Percentiles rank a stretch among this genome's conserved stretches.
Evolutionary conservation across 2,797 vertebrate species (phyloP).

Genomic region (Australoheros facetus): DNA sequence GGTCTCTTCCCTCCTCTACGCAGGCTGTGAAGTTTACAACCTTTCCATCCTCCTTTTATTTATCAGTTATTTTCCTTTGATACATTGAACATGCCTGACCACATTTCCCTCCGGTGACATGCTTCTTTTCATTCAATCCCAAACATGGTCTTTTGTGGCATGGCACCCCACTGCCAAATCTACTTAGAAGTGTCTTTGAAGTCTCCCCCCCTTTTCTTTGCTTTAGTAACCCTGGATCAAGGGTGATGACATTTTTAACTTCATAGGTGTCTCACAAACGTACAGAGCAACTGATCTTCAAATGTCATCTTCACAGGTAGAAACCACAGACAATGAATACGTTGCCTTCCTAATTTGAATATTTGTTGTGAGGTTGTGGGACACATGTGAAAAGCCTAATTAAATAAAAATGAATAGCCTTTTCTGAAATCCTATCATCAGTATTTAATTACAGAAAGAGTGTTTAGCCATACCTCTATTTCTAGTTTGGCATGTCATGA

Average conservation of each 20-base stretch:
- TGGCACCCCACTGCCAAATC: conserved; percentile 68
- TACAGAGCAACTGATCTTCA: conserved; percentile 5
- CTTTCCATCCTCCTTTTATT: conserved; percentile 78
- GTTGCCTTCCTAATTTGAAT: not conserved
- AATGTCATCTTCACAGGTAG: not conserved
- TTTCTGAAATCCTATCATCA: conserved; percentile 41
- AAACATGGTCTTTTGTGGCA: conserved; percentile 73
- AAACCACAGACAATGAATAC: conserved; percentile 7
- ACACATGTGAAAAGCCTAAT: not conserved
- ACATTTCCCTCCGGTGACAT: conserved; percentile 78
- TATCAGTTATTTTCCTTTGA: conserved; percentile 74
- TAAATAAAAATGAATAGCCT: conserved; percentile 5
- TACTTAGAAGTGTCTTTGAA: conserved; percentile 75
- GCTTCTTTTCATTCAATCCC: conserved; percentile 69
- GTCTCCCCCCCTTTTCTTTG: conserved; percentile 64
- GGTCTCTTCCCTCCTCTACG: conserved; percentile 64
- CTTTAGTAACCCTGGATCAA: conserved; percentile 64
- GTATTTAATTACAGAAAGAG: conserved; percentile 56
- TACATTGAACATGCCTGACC: conserved; percentile 68
- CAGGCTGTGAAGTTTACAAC: conserved; percentile 79
- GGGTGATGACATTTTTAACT: conserved; percentile 59
- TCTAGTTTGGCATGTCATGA: conserved; percentile 54
- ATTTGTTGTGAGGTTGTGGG: conserved; percentile 10
- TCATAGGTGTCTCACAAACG: conserved; percentile 20
- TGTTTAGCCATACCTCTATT: conserved; percentile 40